Evolutionary conservation across 2,797 vertebrate genomes (phyloP).

Genomic region (Myripristis murdjan): DNA sequence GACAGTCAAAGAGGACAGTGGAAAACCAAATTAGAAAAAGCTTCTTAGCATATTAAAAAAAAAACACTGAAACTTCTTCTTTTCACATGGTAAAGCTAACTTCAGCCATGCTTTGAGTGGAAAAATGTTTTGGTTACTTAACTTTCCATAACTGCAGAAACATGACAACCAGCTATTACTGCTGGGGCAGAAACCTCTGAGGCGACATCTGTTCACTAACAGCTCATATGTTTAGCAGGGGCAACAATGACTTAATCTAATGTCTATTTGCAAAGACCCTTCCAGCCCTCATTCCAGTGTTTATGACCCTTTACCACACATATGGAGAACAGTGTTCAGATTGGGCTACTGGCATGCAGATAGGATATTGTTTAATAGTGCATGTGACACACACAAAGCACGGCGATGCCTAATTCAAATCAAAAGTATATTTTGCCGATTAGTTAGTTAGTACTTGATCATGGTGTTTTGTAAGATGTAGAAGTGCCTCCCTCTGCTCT

Average conservation of each 20-base stretch:
- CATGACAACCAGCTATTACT: conserved; percentile 19
- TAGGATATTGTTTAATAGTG: neutral
- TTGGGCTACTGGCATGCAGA: neutral
- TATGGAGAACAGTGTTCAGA: neutral
- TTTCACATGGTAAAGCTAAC: conserved; percentile 4
- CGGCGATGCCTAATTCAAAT: conserved; percentile 2
- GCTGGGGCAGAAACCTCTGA: neutral
- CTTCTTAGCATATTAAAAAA: neutral
- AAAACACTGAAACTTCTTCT: neutral
- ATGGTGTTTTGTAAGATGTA: neutral
- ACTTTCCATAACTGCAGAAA: conserved; percentile 2
- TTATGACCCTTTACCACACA: conserved; percentile 38
- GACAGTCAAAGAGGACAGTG: neutral
- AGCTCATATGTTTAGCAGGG: conserved; percentile 21
- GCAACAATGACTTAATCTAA: conserved; percentile 14
- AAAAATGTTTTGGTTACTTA: neutral
- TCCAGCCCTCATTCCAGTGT: conserved; percentile 41
- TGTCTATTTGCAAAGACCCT: conserved; percentile 50
- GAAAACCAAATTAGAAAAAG: neutral
- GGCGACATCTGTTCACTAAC: conserved; percentile 39
- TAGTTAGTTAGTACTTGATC: neutral
- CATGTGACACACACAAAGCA: neutral
- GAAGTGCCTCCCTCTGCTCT: neutral
- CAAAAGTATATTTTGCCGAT: conserved; percentile 7
- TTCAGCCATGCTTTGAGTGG: neutral